phyloP scores from a whole-genome alignment of 2,888 invertebrate species.

The Deilephila porcellus region DNA sequence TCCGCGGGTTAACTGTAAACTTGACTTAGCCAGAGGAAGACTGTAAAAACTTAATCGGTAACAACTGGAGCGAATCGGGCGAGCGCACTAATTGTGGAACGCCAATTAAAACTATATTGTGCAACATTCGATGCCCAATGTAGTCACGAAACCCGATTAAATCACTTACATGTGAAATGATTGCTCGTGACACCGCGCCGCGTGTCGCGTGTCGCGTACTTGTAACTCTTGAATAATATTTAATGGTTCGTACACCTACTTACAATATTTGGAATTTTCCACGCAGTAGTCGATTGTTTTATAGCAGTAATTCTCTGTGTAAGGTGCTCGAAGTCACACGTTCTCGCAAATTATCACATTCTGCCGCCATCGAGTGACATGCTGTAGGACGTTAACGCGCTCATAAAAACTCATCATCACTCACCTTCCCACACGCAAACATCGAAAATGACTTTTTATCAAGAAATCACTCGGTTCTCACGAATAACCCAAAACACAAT shows the following conservation, averaged over 20 bases:
- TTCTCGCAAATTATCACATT: slow-evolving; percentile 26
- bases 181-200: slow-evolving; percentile 12
- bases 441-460: slow-evolving; percentile 10
- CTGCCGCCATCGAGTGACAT: slow-evolving; percentile 10
- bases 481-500: neutral
- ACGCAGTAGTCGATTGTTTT: neutral
- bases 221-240: neutral
- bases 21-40: slow-evolving; percentile 65
- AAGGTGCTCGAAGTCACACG: slow-evolving; percentile 8
- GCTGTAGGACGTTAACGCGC: slow-evolving; percentile 9
- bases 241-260: neutral
- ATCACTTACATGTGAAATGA: slow-evolving; percentile 29
- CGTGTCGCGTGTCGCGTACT: neutral
- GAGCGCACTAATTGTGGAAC: slow-evolving; percentile 71
- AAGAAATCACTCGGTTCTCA: slow-evolving; percentile 16
- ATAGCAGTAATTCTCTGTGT: slow-evolving; percentile 4
- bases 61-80: slow-evolving; percentile 83
- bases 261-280: slow-evolving; percentile 17
- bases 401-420: neutral
- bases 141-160: slow-evolving; percentile 52
- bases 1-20: slow-evolving; percentile 73
- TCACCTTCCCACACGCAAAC: slow-evolving; percentile 18
- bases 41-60: slow-evolving; percentile 80
- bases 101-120: slow-evolving; percentile 77
- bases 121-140: slow-evolving; percentile 70